A percentile compares a stretch with the other conserved stretches of the same genome.
Conservation (phyloP, 2,797 vertebrate genomes). For the Mastacembelus armatus region DNA sequence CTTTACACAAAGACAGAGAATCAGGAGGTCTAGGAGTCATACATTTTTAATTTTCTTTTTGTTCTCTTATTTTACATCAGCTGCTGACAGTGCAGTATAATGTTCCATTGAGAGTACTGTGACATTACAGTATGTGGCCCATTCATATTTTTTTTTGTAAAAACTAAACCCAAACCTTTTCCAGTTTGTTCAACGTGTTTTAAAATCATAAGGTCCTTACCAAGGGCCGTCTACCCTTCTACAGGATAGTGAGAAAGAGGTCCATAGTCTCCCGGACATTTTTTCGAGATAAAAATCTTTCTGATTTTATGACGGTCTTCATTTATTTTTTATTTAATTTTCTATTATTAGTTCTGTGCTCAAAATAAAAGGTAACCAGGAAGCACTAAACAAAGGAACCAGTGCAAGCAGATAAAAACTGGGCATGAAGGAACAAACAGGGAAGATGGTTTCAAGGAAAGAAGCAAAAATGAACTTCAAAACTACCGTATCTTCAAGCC, state of each 20-base stretch:
- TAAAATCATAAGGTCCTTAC: constrained; percentile 27
- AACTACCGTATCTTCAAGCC: neutral
- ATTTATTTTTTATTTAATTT: neutral
- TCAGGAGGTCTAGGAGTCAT: constrained; percentile 39
- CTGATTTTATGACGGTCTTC: neutral
- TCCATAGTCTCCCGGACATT: neutral
- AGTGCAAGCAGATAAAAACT: too few relatives aligned
- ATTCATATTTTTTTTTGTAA: too few relatives aligned
- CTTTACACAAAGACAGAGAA: constrained; percentile 63
- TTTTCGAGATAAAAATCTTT: neutral
- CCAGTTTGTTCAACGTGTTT: constrained; percentile 16
- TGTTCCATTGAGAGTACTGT: constrained; percentile 1
- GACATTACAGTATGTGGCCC: neutral
- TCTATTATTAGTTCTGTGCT: neutral
- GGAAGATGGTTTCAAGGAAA: constrained; percentile 10
- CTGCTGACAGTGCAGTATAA: constrained; percentile 27
- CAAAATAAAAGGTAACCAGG: constrained; percentile 3
- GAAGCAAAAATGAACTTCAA: constrained; percentile 8
- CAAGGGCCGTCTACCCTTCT: constrained; percentile 2
- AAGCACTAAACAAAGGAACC: constrained; percentile 3
- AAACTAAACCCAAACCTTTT: neutral
- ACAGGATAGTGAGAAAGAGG: neutral
- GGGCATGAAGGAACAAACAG: too few relatives aligned
- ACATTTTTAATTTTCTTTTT: constrained; percentile 65
- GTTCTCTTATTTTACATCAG: constrained; percentile 50